Percentiles rank a stretch among this genome's conserved stretches.
These are phyloP conservation scores for Lagocephalus sceleratus DNA, from an alignment of 2,797 vertebrate genomes.

Conservation along the genomic window DNA sequence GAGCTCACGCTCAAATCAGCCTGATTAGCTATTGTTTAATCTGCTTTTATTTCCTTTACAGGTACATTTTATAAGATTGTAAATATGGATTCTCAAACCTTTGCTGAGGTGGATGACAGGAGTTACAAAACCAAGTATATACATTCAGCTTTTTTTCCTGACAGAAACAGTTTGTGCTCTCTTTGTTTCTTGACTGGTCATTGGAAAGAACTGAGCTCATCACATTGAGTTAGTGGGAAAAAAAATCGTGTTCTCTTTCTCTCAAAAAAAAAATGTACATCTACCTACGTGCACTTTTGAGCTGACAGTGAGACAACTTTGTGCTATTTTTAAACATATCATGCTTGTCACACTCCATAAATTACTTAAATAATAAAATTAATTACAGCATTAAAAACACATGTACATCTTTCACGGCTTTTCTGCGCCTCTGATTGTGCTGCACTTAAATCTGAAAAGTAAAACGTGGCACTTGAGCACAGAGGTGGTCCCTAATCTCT, in stretches of 20 bases:
- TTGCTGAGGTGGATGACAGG: constrained; percentile 10
- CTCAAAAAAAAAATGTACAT: constrained; percentile 2
- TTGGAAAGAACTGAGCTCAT: constrained; percentile 17
- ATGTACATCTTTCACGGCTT: constrained; percentile 62
- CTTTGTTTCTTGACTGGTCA: constrained; percentile 26
- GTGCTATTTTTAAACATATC: constrained; percentile 68
- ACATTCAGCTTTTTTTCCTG: constrained; percentile 62
- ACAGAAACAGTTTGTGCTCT: constrained; percentile 51
- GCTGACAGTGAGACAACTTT: constrained; percentile 35
- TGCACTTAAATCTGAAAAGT: constrained; percentile 23
- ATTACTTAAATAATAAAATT: constrained; percentile 81
- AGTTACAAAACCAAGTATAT: constrained; percentile 35
- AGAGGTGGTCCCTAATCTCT: too few species aligned
- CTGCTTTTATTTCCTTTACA: constrained; percentile 64
- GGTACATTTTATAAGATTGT: constrained; percentile 66
- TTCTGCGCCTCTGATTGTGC: constrained; percentile 64
- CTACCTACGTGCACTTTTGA: constrained; percentile 18
- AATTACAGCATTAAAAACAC: constrained; percentile 75
- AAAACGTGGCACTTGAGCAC: constrained; percentile 6
- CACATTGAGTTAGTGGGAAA: constrained; percentile 14
- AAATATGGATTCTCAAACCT: constrained; percentile 68
- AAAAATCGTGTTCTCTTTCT: constrained; percentile 34
- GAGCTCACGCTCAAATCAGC: constrained; percentile 6
- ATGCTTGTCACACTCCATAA: constrained; percentile 74
- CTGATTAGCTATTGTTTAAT: constrained; percentile 36